Percentiles rank a stretch among this genome's conserved stretches.
Evolutionary conservation across 1,140 invertebrate genomes (phyloP).

Genomic region (Drusus annulatus): DNA sequence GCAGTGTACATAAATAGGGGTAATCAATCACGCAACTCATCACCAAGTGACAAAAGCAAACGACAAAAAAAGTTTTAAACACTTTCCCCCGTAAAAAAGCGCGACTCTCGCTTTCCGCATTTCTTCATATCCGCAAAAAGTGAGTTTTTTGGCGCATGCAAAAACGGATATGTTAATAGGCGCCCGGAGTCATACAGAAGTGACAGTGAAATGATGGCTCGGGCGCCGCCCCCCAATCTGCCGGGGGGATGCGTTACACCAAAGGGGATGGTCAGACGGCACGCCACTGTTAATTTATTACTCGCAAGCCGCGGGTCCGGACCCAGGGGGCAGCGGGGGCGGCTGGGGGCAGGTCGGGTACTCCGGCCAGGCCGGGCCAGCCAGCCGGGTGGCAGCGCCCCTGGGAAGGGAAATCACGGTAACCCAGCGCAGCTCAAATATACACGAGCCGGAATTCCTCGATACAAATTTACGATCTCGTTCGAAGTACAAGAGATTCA

Average conservation of each 20-base stretch:
- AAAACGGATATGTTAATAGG: conserved; percentile 60
- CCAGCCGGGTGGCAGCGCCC: too few relatives aligned
- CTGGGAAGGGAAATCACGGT: conserved; percentile 22
- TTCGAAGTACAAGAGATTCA: too few relatives aligned
- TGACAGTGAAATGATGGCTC: conserved; percentile 59
- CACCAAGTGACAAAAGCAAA: conserved; percentile 44
- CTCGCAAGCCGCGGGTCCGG: conserved; percentile 3
- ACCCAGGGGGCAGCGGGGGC: conserved; percentile 31
- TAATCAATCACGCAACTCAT: conserved; percentile 48
- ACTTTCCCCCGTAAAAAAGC: conserved; percentile 5
- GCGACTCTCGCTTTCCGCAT: conserved; percentile 10
- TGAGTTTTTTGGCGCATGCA: conserved; percentile 40
- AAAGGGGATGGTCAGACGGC: conserved; percentile 57
- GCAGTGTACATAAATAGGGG: conserved; percentile 22
- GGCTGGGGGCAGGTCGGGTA: neutral
- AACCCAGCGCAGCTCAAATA: conserved; percentile 16
- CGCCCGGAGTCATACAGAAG: conserved; percentile 57
- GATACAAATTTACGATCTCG: neutral
- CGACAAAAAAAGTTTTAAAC: conserved; percentile 34
- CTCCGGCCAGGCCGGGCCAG: neutral
- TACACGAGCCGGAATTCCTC: conserved; percentile 10
- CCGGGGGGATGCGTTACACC: conserved; percentile 57
- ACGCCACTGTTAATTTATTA: conserved; percentile 59
- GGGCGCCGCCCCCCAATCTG: conserved; percentile 57
- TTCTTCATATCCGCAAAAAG: conserved; percentile 22